Conservation (phyloP, 2,113 vertebrate species). For the Chaetodon trifascialis region DNA sequence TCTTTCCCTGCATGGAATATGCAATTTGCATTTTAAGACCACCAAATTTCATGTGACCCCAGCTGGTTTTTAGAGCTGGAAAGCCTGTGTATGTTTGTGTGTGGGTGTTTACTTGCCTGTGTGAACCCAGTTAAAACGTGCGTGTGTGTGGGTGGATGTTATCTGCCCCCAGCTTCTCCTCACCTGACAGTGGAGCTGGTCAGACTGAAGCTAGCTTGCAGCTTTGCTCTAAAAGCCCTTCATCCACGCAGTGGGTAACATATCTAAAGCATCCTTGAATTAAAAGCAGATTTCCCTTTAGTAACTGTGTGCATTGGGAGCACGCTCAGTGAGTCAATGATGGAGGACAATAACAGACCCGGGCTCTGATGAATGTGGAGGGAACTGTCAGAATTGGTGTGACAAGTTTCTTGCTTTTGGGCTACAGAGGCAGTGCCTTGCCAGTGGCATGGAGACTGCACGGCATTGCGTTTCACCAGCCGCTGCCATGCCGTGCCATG, state of each 20-base stretch:
- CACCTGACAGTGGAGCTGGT: constrained; percentile 38
- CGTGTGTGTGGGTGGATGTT: constrained; percentile 15
- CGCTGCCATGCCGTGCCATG: neutral
- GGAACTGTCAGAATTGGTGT: constrained; percentile 65
- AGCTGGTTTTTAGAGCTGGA: constrained; percentile 37
- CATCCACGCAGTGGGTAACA: constrained; percentile 41
- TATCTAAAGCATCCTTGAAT: constrained; percentile 23
- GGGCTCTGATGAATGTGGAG: constrained; percentile 76
- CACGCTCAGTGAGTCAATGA: constrained; percentile 55
- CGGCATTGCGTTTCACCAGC: constrained; percentile 7
- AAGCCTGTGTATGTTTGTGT: constrained; percentile 19
- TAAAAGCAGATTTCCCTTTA: constrained; percentile 38
- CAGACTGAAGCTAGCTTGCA: constrained; percentile 8
- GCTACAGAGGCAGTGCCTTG: constrained; percentile 11
- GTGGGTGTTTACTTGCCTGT: constrained; percentile 15
- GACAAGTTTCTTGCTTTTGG: constrained; percentile 61
- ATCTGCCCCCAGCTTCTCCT: constrained; percentile 25
- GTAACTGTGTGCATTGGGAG: neutral
- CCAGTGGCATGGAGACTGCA: neutral
- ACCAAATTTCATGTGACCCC: constrained; percentile 25
- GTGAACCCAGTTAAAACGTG: neutral
- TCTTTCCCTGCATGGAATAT: constrained; percentile 4
- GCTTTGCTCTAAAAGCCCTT: constrained; percentile 43
- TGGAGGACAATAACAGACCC: constrained; percentile 61
- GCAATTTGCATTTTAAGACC: constrained; percentile 38